Evolutionary conservation across 2,113 vertebrate species (phyloP), one percentile per base, ranked within the genome.

Genomic region (Aldabrachelys gigantea): DNA sequence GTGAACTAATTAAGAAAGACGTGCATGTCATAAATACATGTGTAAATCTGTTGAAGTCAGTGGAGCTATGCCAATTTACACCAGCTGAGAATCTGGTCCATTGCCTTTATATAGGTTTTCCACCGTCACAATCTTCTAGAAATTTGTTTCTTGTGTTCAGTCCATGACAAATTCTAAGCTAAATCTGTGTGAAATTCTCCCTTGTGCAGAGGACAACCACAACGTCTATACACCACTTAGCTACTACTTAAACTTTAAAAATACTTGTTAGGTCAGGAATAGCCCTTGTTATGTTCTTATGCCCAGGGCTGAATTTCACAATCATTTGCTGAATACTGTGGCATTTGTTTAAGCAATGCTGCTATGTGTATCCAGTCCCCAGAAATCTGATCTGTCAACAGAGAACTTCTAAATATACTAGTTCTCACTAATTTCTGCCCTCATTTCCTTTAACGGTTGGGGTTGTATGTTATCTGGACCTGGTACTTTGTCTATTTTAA

Each of bases 291-390:
- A 19, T 69, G 31, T 35, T 69, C 31, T 14, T 69, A 17, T 69
- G 31, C 53, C 9, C 38, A 47, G 75, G 84, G 14, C 22, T 81
- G 57, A 11, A 14, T 57, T 81, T 93, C 38, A 29, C 69, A 16
- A 78, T 85, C 56, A 3, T 92, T 21, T 65, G 89, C 38, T 0
- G 1, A 54, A 81, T 52, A 22, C 29, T 80, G 10, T 27, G 16
- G 59, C 44, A 88, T 84, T 84, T 83, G 54, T 41, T 78, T 62
- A 84, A 95, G 81, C 25, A 89, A 95, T 80, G 25, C 24, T 38
- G 21, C 41, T 10, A 47, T 53, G 10, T 12, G 81, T 87, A 90
- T 82, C 65, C 93, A 95, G 90, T 82, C n/a, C 1, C 52, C 72
- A 76, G 38, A 38, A 85, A 35, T 90, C 89, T 78, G 79, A 87